Evolutionary conservation across 2,797 vertebrate genomes (phyloP), one percentile per base, ranked within the genome.

Genomic region (Sebastes goodei): DNA sequence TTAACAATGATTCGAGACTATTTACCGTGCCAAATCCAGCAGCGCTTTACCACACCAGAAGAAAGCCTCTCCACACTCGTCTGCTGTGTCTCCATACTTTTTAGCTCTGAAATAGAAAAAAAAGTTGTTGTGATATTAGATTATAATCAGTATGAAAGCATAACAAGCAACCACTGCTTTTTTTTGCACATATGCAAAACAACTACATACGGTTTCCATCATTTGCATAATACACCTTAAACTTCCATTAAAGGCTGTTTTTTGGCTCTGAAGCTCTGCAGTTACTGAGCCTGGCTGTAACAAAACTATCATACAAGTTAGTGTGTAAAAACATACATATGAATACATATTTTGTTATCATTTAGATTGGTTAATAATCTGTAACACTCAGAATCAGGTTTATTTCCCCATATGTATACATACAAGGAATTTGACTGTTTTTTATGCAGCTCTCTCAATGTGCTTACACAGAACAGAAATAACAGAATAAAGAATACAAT

Each of bases 31-130:
- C 88, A 99, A 83, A 79, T 99, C 98, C 91, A 99, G 90, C 81
- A 99, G 96, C 2, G 97, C 97, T 88, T 97, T 98, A 20, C 98
- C 98, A 90, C 97, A 99, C 90, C 97, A 97, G 95, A 96, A 99
- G 89, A 99, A 98, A 38, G 97, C 98, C 94, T 99, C 98, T 32
- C 97, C 99, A 91, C 98, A 99, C 83, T 99, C 97, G 38, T 99
- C 97, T 3, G 97, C 98, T 6, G 98, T 98, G 86, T 99, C 98
- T 4, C 99, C 99, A 0, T 97, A 99, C 71, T 95, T 97, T 83
- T 98, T 97, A 82, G 97, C 98, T 88, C 98, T 96, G 74, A 52
- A 85, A 71, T 3, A 17, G 33, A 15, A 32, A 17, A 10, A 20
- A 52, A n/a, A 10, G 4, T 17, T 11, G 3, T 21, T 12, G 10